Evolutionary conservation across 2,888 invertebrate genomes (phyloP).

Genomic region (Napeogenes sylphis): DNA sequence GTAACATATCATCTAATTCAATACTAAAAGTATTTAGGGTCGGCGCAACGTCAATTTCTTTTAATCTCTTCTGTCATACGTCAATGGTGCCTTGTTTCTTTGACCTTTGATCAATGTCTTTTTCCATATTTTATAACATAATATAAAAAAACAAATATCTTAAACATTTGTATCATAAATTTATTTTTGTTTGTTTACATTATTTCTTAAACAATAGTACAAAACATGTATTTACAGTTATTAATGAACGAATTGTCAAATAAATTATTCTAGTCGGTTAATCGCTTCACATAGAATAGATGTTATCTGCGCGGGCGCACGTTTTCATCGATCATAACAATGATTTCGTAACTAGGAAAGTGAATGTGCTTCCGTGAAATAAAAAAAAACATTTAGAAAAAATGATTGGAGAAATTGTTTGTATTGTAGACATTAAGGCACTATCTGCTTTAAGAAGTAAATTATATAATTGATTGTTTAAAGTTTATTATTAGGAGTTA

Average conservation of each 20-base stretch:
- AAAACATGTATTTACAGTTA: not conserved
- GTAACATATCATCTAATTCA: no score
- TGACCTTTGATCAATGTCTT: no score
- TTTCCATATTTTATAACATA: no score
- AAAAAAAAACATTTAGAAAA: constrained; percentile 12
- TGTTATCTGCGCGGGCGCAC: constrained; percentile 43
- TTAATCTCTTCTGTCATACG: no score
- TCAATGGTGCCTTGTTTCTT: no score
- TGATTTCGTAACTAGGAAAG: constrained; percentile 47
- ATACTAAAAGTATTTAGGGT: no score
- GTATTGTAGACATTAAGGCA: not conserved
- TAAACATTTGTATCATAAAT: no score
- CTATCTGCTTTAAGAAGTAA: no score
- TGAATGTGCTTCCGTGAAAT: constrained; percentile 36
- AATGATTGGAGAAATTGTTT: constrained; percentile 11
- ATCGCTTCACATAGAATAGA: constrained; percentile 27
- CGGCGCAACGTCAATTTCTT: no score
- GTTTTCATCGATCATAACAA: constrained; percentile 26
- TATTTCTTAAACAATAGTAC: no score
- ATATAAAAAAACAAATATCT: no score
- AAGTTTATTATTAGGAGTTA: not conserved
- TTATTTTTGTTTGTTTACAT: no score
- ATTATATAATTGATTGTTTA: not conserved
- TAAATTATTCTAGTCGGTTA: constrained; percentile 4
- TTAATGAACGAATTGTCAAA: constrained; percentile 12